Base-by-base conservation (phyloP, 1,140 invertebrate species). In the Drosophila azteca region DNA sequence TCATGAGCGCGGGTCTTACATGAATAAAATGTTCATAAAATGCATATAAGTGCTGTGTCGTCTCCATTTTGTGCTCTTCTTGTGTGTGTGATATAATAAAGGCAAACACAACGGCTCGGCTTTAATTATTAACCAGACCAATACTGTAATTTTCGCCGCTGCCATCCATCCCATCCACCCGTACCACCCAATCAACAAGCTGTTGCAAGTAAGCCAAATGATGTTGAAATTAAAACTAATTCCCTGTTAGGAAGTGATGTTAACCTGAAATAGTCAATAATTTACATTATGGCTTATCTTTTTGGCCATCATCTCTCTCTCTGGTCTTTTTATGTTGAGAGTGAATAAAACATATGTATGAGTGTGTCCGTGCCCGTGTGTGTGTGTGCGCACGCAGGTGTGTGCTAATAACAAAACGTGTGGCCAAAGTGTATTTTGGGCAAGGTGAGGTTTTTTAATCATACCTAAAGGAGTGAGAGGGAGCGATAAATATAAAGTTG, bases 371-470 rank as follows among this genome's bases (percentile, higher is more conserved):
- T 60, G 29, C 46, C 44, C 20, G 29, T 51, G 29, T 61, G 49
- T 61, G 71, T 69, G 67, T 29, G 48, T 81, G 59, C 58, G 68
- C 77, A 77, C 55, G 63, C 79, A 81, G 78, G 78, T 81, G 79
- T 57, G 67, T 60, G 58, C 70, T 55, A 75, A 75, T 57, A 58
- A 54, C 44, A 77, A 67, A 66, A 77, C 35, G 35, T 39, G 35
- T 11, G 11, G 11, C 11, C 35, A 39, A 13, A 11, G 3, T 39
- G 4, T 39, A 39, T 39, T 39, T 39, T 39, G 11, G 31, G 35
- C 35, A 39, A 11, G 35, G 35, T 39, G 35, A 39, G 35, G 35
- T 13, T 11, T 39, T 9, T 13, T 13, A 13, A 39, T 13, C 11
- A 31, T 13, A 3, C 1, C 35, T 39, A 8, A 31, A 8, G 2